Evolutionary conservation across 2,113 vertebrate species (phyloP).

Genomic region (Taxidea taxus): DNA sequence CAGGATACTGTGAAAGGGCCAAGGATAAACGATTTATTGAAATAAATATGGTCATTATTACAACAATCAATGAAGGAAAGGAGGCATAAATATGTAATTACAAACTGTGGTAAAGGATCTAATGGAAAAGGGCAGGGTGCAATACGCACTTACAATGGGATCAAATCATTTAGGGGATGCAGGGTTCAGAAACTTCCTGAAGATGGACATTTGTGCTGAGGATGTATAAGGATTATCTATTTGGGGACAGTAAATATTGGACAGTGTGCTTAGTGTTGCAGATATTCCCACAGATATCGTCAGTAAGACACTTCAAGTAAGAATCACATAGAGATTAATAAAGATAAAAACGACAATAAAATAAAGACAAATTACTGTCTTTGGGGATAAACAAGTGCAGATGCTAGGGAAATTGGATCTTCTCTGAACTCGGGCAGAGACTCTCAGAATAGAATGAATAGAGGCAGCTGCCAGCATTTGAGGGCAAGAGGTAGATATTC

Average conservation of each 20-base stretch:
- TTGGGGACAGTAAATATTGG: background rate
- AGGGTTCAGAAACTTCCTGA: background rate
- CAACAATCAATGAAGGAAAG: background rate
- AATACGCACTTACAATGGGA: background rate
- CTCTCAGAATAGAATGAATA: background rate
- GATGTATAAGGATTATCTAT: background rate
- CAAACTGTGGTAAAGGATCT: background rate
- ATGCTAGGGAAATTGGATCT: background rate
- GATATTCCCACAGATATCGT: background rate
- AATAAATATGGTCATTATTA: background rate
- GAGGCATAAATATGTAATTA: background rate
- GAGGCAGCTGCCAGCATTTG: background rate
- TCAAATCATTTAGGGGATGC: background rate
- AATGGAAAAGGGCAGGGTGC: background rate
- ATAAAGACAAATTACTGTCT: background rate
- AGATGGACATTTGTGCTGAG: background rate
- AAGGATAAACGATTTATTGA: background rate
- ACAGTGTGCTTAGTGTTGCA: background rate
- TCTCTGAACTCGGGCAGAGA: background rate
- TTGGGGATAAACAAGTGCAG: background rate
- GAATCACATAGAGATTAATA: background rate
- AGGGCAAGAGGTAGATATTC: background rate
- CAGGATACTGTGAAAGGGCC: background rate
- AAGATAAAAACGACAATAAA: background rate
- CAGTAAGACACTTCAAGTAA: background rate